Conservation (phyloP, 2,888 invertebrate genomes). For the Halictus ligatus region DNA sequence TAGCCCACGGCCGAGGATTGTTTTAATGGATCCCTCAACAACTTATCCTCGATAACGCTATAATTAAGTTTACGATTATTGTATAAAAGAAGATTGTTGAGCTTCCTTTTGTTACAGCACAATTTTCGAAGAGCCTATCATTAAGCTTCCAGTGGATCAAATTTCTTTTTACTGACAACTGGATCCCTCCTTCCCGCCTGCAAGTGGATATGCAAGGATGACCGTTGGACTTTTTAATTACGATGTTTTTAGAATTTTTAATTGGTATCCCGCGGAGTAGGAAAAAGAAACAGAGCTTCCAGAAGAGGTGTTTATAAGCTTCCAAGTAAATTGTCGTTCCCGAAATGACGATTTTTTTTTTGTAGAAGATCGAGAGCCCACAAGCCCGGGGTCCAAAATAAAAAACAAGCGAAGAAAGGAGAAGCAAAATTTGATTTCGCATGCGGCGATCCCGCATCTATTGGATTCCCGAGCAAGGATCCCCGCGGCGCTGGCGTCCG, state of each 20-base stretch:
- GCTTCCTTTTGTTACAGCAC: too few species aligned
- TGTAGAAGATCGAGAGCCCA: background rate
- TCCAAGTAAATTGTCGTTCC: background rate
- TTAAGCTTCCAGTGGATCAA: too few species aligned
- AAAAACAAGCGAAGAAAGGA: background rate
- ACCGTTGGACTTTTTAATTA: too few species aligned
- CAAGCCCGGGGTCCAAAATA: background rate
- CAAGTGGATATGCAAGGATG: too few species aligned
- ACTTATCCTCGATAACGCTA: too few species aligned
- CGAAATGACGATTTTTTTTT: background rate
- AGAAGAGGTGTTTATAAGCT: too few species aligned
- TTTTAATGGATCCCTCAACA: background rate
- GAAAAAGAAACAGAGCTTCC: background rate
- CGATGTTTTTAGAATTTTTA: background rate
- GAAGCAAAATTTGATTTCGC: background rate
- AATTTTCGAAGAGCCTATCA: too few species aligned
- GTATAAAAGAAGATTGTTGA: too few species aligned
- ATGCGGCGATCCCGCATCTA: background rate
- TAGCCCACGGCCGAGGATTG: too few species aligned
- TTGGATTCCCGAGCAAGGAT: slow-evolving; percentile 7
- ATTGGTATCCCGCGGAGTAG: background rate
- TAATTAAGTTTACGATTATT: too few species aligned
- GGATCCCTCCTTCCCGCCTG: too few species aligned
- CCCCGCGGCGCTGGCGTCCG: slow-evolving; percentile 17
- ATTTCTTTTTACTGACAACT: too few species aligned